Percentiles rank a stretch among this genome's conserved stretches.
Evolutionary conservation across 2,113 vertebrate genomes (phyloP).

Genomic region (Neolamprologus devosi): DNA sequence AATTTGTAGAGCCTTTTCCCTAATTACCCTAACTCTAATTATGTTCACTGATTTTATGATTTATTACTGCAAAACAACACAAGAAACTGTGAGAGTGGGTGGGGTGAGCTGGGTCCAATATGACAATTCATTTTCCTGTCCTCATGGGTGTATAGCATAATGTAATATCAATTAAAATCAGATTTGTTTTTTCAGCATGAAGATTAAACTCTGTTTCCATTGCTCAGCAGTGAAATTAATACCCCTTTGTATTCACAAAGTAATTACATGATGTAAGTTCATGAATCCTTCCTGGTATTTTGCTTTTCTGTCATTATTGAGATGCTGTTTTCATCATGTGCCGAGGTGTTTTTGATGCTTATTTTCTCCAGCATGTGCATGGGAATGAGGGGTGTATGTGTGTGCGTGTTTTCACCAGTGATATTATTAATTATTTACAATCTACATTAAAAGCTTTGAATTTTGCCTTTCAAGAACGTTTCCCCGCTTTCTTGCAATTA

Average conservation of each 20-base stretch:
- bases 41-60: neutral
- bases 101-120: neutral
- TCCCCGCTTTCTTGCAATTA: neutral
- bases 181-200: neutral
- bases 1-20: neutral
- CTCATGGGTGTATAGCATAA: neutral
- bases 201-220: neutral
- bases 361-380: neutral
- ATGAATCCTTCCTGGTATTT: neutral
- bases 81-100: neutral
- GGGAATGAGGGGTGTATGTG: neutral
- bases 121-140: neutral
- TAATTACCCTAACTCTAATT: neutral
- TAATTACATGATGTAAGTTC: neutral
- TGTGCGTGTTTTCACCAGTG: neutral
- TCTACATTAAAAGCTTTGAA: neutral
- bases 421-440: neutral
- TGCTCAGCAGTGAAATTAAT: neutral
- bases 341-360: neutral
- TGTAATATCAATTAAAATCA: neutral
- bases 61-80: neutral
- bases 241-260: neutral
- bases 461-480: neutral
- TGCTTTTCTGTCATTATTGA: neutral
- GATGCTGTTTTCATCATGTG: neutral